Evolutionary conservation across 2,113 vertebrate genomes (phyloP).

Genomic region (Scartelaos histophorus): DNA sequence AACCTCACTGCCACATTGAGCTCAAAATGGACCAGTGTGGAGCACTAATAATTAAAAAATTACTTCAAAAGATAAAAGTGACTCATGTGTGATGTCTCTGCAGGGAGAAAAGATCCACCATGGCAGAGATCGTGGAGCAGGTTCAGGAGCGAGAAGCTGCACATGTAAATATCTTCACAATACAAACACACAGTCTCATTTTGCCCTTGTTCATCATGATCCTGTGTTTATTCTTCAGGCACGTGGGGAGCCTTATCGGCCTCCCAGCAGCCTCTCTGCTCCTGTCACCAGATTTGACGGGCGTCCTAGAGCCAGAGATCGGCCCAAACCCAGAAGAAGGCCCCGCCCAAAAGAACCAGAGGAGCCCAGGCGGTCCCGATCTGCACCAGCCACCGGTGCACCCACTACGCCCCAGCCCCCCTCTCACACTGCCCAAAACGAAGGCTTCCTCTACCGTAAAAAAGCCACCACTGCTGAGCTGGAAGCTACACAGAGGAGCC

Average conservation of each 20-base stretch:
- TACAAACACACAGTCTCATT: neutral
- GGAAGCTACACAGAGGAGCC: slow-evolving; percentile 86
- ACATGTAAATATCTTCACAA: slow-evolving; percentile 52
- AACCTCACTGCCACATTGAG: slow-evolving; percentile 19
- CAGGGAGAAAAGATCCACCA: slow-evolving; percentile 84
- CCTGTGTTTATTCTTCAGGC: slow-evolving; percentile 52
- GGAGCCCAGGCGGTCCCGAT: slow-evolving; percentile 85
- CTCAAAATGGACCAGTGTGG: slow-evolving; percentile 16
- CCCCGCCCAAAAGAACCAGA: slow-evolving; percentile 88
- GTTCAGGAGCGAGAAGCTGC: slow-evolving; percentile 89
- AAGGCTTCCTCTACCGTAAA: slow-evolving; percentile 91
- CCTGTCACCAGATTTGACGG: slow-evolving; percentile 84
- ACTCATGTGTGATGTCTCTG: slow-evolving; percentile 33
- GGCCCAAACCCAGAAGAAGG: slow-evolving; percentile 89
- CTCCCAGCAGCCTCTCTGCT: slow-evolving; percentile 85
- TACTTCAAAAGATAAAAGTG: slow-evolving; percentile 12
- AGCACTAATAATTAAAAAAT: slow-evolving; percentile 13
- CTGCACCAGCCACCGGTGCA: slow-evolving; percentile 86
- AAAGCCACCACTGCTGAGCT: slow-evolving; percentile 79
- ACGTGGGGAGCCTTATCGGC: slow-evolving; percentile 76
- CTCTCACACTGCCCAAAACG: slow-evolving; percentile 84
- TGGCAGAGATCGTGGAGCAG: slow-evolving; percentile 94
- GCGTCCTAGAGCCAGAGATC: slow-evolving; percentile 87
- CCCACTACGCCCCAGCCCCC: slow-evolving; percentile 81
- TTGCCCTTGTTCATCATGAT: neutral